These are phyloP conservation scores for Agrochola circellaris DNA, from an alignment of 2,888 invertebrate species.

Conservation along the genomic window DNA sequence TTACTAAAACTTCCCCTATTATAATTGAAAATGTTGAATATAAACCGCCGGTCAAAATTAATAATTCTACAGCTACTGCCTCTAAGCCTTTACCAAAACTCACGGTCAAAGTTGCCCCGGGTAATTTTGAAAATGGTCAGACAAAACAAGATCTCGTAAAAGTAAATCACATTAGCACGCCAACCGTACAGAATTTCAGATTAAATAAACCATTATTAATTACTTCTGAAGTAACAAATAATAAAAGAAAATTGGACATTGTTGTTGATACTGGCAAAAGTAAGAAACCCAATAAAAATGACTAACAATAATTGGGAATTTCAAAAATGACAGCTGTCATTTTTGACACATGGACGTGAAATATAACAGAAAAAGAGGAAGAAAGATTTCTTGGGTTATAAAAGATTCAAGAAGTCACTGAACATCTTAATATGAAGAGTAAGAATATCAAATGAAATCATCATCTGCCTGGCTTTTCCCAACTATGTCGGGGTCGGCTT, in stretches of 20 bases:
- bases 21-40: conserved; percentile 38
- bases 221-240: conserved; percentile 32
- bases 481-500: neutral
- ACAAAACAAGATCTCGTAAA: neutral
- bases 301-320: conserved; percentile 13
- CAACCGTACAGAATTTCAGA: conserved; percentile 45
- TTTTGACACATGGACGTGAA: conserved; percentile 30
- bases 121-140: neutral
- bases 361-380: neutral
- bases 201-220: conserved; percentile 55
- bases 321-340: conserved; percentile 16
- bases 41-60: neutral
- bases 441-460: neutral
- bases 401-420: neutral
- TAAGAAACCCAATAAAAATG: conserved; percentile 25
- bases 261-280: conserved; percentile 4
- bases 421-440: neutral
- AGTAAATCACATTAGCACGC: neutral
- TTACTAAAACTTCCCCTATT: conserved; percentile 11
- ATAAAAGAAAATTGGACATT: conserved; percentile 54
- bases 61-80: neutral
- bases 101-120: neutral
- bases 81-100: neutral
- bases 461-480: neutral
- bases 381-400: neutral